Base-by-base conservation (phyloP, 2,113 vertebrate species). In the Corythornis vintsioides region DNA sequence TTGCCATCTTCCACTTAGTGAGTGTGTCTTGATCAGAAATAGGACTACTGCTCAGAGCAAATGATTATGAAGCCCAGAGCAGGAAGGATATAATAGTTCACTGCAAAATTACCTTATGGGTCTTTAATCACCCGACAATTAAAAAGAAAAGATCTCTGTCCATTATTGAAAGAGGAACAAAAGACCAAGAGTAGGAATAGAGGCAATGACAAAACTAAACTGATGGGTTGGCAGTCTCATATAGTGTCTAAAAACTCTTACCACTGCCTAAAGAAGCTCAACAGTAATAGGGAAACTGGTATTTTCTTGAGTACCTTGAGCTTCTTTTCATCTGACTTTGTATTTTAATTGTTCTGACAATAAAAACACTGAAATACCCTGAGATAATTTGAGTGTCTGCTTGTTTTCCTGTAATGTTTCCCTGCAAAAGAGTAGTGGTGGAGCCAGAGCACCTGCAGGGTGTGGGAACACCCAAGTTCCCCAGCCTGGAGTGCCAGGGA, bases 11-110 rank as follows among this genome's bases (percentile, higher is more conserved):
- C 79, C 75, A 88, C 82, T 91, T 92, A 73, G 72, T 16, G 17
- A 74, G 31, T 56, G 42, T 88, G 52, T 67, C 82, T 88, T 77
- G 83, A 95, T 94, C 92, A 94, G 88, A 92, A 94, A 91, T 77
- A 71, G 77, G 69, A 52, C 77, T 84, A 53, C 88, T 90, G 89
- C 82, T 94, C 85, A 83, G 92, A 95, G 73, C 52, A 86, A 95
- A 95, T 89, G 83, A 80, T 95, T 92, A 77, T 89, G 92, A 92
- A 94, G 60, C 71, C 71, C 92, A 83, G 88, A 94, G 85, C 79
- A 89, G 79, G 33, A 83, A 79, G 67, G 38, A 35, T 88, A 29
- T 88, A 77, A 89, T 80, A 90, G 83, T 88, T 88, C 88, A 80
- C 80, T 28, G 43, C 42, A 86, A 80, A 92, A 92, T 89, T 92